phyloP scores from a whole-genome alignment of 2,797 vertebrate species.

The Hippopotamyrus pictus region DNA sequence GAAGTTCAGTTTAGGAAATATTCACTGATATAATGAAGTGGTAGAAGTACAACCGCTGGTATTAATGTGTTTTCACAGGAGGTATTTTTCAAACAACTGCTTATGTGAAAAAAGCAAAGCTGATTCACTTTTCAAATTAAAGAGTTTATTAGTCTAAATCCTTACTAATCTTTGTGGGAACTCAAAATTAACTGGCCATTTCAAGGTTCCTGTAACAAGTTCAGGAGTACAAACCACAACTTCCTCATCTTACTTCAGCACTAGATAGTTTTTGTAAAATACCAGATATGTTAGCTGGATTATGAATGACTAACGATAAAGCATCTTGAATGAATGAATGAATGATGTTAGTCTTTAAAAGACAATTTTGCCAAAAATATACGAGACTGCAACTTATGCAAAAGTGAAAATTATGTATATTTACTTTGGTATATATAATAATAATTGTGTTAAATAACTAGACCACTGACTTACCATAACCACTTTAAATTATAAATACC shows the following conservation, averaged over 20 bases:
- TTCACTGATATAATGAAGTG: background rate
- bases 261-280: constrained; percentile 36
- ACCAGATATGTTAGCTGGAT: constrained; percentile 25
- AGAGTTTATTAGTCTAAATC: constrained; percentile 54
- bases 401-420: background rate
- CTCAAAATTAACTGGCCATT: constrained; percentile 49
- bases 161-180: constrained; percentile 62
- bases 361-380: background rate
- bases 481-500: background rate
- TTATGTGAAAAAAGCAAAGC: constrained; percentile 47
- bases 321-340: background rate
- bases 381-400: background rate
- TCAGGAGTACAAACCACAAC: constrained; percentile 32
- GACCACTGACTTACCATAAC: background rate
- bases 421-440: background rate
- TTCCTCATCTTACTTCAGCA: constrained; percentile 34
- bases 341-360: background rate
- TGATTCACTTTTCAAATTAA: constrained; percentile 49
- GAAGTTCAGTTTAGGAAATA: background rate
- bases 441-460: background rate
- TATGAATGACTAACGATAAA: constrained; percentile 2
- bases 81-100: constrained; percentile 35
- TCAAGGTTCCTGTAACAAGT: constrained; percentile 50
- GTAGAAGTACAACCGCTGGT: background rate
- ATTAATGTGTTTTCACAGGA: constrained; percentile 3